Evolutionary conservation across 2,797 vertebrate species (phyloP).

Genomic region (Thamnophis elegans): DNA sequence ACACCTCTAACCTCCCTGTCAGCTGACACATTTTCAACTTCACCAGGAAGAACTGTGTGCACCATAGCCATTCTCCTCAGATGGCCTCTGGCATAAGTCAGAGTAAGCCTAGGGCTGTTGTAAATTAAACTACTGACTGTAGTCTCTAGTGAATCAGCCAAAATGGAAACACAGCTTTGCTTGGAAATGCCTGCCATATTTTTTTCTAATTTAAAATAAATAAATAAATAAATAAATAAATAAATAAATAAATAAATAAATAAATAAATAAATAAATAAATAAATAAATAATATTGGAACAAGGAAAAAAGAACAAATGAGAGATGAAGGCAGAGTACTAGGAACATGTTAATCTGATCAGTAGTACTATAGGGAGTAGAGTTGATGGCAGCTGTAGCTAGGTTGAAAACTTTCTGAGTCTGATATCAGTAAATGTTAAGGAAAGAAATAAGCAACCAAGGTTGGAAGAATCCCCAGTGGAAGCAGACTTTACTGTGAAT

Average conservation of each 20-base stretch:
- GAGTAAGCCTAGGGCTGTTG: not conserved
- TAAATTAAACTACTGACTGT: conserved; percentile 20
- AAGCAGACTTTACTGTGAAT: not conserved
- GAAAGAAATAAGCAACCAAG: not conserved
- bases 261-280: no score
- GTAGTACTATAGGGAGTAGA: not conserved
- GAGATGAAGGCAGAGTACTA: not conserved
- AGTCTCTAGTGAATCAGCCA: conserved; percentile 4
- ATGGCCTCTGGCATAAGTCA: not conserved
- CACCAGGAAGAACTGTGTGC: conserved; percentile 1
- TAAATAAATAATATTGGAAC: not conserved
- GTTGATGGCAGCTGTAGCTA: not conserved
- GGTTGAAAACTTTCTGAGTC: not conserved
- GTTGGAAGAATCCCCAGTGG: not conserved
- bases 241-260: no score
- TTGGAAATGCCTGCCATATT: not conserved
- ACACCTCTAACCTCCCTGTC: not conserved
- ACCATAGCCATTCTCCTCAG: not conserved
- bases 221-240: no score
- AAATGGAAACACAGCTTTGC: not conserved
- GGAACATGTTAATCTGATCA: not conserved
- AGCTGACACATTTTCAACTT: conserved; percentile 4
- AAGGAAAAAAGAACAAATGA: not conserved
- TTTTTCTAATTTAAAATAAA: not conserved
- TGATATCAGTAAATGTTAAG: not conserved